phyloP scores from a whole-genome alignment of 2,113 vertebrate species.

The Pseudolaguvia tuberculata region DNA sequence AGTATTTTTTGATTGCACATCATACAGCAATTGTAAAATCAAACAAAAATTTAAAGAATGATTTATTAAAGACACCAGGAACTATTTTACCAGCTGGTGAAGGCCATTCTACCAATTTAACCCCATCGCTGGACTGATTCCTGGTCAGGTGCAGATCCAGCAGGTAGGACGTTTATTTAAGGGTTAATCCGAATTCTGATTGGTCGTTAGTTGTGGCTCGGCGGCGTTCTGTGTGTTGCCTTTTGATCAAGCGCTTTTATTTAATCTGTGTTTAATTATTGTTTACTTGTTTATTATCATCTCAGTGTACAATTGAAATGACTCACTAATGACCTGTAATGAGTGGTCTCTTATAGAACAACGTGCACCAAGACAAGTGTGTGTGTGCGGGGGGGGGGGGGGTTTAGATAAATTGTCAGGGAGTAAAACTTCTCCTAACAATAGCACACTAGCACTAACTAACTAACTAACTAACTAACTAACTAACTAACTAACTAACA shows the following conservation, averaged over 20 bases:
- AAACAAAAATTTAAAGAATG: not conserved
- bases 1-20: not conserved
- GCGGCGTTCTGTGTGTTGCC: slow-evolving; percentile 1
- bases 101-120: not conserved
- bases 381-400: not conserved
- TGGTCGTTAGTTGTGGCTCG: not conserved
- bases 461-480: too few relatives aligned
- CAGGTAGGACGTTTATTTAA: not conserved
- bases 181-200: not conserved
- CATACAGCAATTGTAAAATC: not conserved
- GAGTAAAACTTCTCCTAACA: not conserved
- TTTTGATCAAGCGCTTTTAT: slow-evolving; percentile 5
- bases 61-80: not conserved
- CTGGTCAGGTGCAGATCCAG: not conserved
- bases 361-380: not conserved
- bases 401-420: not conserved
- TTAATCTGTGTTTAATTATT: slow-evolving; percentile 13
- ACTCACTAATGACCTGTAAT: slow-evolving; percentile 9
- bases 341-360: not conserved
- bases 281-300: slow-evolving; percentile 3
- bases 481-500: not conserved
- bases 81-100: not conserved
- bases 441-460: not conserved
- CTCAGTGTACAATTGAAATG: not conserved
- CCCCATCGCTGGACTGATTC: not conserved